Percentiles rank a stretch among this genome's conserved stretches.
These are phyloP conservation scores for Noctua comes DNA, from an alignment of 2,888 invertebrate genomes.

Conservation along the genomic window DNA sequence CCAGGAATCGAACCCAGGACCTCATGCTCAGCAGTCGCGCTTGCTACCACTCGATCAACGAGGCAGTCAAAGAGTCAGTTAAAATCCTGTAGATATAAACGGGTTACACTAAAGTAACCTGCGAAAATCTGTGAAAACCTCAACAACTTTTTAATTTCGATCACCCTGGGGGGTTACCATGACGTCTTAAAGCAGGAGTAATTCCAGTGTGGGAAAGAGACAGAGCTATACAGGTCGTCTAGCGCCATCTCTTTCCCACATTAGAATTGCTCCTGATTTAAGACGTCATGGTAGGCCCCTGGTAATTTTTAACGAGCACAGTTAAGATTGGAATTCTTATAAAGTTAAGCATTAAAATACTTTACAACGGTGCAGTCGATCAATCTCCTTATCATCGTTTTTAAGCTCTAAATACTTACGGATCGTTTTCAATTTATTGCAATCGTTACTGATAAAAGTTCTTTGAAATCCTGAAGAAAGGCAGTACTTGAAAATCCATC, in stretches of 20 bases:
- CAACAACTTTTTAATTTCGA: background rate
- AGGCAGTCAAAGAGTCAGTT: too few species aligned
- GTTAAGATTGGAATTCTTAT: background rate
- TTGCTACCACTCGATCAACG: too few species aligned
- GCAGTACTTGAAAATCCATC: background rate
- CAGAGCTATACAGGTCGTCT: too few species aligned
- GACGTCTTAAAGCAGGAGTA: too few species aligned
- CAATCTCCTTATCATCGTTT: conserved; percentile 10
- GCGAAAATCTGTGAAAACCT: background rate
- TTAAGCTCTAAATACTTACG: background rate
- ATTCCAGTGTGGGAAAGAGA: too few species aligned
- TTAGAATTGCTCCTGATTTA: too few species aligned
- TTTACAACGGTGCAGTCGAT: background rate
- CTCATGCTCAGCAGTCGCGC: too few species aligned
- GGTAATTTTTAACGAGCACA: background rate
- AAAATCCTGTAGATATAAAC: background rate
- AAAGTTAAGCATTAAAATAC: background rate
- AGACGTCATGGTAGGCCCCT: too few species aligned
- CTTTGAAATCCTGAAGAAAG: background rate
- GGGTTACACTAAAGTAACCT: background rate
- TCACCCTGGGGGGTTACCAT: background rate
- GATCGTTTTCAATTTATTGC: conserved; percentile 9
- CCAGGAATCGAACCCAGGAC: too few species aligned
- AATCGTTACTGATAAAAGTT: conserved; percentile 20
- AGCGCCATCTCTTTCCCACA: too few species aligned